Evolutionary conservation across 2,797 vertebrate genomes (phyloP), one percentile per base, ranked within the genome.

Genomic region (Eulemur coronatus): DNA sequence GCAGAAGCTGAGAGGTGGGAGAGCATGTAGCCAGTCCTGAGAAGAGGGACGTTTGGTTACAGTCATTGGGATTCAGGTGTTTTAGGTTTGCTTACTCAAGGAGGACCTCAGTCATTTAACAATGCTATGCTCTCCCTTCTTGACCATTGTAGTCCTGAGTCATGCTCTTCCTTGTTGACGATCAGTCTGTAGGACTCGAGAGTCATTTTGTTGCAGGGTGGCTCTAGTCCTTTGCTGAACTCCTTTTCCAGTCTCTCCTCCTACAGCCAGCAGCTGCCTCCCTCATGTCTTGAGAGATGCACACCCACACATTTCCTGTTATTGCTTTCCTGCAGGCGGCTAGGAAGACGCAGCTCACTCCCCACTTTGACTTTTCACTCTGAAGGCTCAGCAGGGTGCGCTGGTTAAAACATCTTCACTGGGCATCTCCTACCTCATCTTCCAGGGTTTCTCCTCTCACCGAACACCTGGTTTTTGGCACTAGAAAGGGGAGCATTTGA

Each of bases 401-500:
- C 22, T 41, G 20, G 26, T 30, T 26, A 48, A 65, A 48, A 70
- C 24, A 10, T 78, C 84, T 52, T 92, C 5, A 2, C n/a, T 0
- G 0, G 55, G 15, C 0, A 0, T 67, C 30, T 50, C 57, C 78
- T 46, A 2, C 22, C 24, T 5, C 2, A 9, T 67, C 35, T 69
- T 33, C 65, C 10, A 9, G 3, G 7, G 17, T 1, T 65, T 12
- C 89, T 38, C 85, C 28, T 76, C 35, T 10, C 78, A 0, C 26
- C 76, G 20, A 67, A 24, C 55, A 30, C 35, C 61, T 79, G 46
- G 10, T 12, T 17, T 79, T 75, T 50, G 59, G 43, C 65, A 33
- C 46, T 35, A 61, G 55, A n/a, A 73, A 46, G 38, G 24, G 93
- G 78, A 97, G 75, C 91, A 87, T 82, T 94, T 95, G 92, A 67